These are phyloP conservation scores for Crocallis elinguaria DNA, from an alignment of 2,888 invertebrate genomes.

Conservation along the genomic window DNA sequence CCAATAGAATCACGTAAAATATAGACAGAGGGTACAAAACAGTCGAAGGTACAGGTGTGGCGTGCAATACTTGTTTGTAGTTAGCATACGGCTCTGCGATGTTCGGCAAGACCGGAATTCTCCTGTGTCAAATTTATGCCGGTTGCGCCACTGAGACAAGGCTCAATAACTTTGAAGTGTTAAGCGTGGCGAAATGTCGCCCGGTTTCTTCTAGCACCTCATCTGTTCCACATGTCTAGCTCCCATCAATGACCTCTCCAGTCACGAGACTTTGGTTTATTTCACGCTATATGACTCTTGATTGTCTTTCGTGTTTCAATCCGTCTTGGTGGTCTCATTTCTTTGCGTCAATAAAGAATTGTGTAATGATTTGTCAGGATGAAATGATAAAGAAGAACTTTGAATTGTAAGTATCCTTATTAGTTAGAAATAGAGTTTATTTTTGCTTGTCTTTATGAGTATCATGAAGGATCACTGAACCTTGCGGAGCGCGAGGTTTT, in stretches of 20 bases:
- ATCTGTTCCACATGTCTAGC: slow-evolving; percentile 40
- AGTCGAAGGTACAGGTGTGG: slow-evolving; percentile 41
- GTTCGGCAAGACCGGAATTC: slow-evolving; percentile 59
- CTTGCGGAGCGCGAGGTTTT: slow-evolving; percentile 71
- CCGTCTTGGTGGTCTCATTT: slow-evolving; percentile 54
- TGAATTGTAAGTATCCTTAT: slow-evolving; percentile 10
- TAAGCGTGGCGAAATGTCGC: slow-evolving; percentile 55
- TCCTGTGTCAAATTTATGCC: slow-evolving; percentile 55
- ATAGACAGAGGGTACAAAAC: slow-evolving; percentile 39
- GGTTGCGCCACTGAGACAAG: slow-evolving; percentile 51
- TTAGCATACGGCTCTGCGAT: slow-evolving; percentile 49
- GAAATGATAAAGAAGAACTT: slow-evolving; percentile 30
- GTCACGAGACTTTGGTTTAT: slow-evolving; percentile 13
- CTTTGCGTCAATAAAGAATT: slow-evolving; percentile 57
- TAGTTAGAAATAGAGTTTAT: slow-evolving; percentile 49
- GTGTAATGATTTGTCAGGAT: slow-evolving; percentile 60
- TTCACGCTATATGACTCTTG: slow-evolving; percentile 16
- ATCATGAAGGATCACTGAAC: slow-evolving; percentile 76
- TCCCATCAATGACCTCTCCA: slow-evolving; percentile 26
- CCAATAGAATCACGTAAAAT: slow-evolving; percentile 46
- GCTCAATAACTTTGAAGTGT: slow-evolving; percentile 47
- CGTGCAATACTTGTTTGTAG: slow-evolving; percentile 50
- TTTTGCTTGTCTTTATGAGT: slow-evolving; percentile 48
- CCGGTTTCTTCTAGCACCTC: slow-evolving; percentile 49
- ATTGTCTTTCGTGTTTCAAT: slow-evolving; percentile 39